Percentiles rank a stretch among this genome's conserved stretches.
Conservation (phyloP, 2,888 invertebrate species). For the Catonia carolina region DNA sequence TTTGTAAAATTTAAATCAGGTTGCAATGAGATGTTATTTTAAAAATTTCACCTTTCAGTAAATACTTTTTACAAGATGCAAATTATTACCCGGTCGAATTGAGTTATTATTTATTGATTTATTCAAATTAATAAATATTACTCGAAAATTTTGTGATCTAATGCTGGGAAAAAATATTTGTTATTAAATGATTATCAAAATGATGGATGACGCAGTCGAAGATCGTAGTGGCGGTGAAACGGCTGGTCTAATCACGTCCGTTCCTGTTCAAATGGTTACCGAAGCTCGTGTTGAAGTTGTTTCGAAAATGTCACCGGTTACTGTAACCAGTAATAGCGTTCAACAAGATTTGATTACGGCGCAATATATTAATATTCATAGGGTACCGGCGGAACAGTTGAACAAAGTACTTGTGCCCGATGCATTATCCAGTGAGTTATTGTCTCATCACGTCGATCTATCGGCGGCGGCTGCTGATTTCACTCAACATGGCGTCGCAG, state of each 20-base stretch:
- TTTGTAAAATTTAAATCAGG: no score
- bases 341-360: constrained; percentile 16
- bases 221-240: background rate
- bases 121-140: no score
- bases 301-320: constrained; percentile 20
- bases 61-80: no score
- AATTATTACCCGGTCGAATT: no score
- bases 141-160: no score
- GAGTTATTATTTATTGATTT: no score
- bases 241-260: constrained; percentile 9
- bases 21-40: no score
- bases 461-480: constrained; percentile 37
- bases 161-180: no score
- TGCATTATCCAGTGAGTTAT: constrained; percentile 31
- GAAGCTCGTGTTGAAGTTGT: constrained; percentile 13
- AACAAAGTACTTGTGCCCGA: constrained; percentile 31
- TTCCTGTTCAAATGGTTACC: constrained; percentile 16
- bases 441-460: constrained; percentile 34
- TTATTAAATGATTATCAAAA: background rate
- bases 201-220: constrained; percentile 12
- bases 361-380: constrained; percentile 40
- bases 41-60: no score
- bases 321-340: constrained; percentile 18
- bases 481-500: constrained; percentile 29
- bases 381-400: constrained; percentile 35